Evolutionary conservation across 2,797 vertebrate genomes (phyloP).

Genomic region (Typhlichthys eigenmanni): DNA sequence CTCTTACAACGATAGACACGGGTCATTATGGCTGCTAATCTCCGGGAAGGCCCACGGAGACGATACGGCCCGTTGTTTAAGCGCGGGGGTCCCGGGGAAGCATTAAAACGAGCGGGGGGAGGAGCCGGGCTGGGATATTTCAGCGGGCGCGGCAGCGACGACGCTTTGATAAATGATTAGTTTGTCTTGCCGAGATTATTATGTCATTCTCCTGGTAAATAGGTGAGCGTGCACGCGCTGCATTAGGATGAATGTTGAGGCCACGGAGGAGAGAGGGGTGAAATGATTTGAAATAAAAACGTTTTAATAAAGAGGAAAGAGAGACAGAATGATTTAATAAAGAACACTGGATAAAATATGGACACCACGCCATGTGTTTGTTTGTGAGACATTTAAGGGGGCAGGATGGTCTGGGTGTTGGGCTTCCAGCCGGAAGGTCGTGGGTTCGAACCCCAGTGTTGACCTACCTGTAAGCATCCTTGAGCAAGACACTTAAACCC

Average conservation of each 20-base stretch:
- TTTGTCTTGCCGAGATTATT: conserved; percentile 55
- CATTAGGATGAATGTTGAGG: conserved; percentile 64
- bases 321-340: neutral
- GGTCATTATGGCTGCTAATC: conserved; percentile 14
- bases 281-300: neutral
- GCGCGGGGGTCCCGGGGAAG: neutral
- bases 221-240: conserved; percentile 45
- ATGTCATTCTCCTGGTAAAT: conserved; percentile 71
- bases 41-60: conserved; percentile 1
- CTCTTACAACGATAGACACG: conserved; percentile 36
- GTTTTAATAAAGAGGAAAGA: neutral
- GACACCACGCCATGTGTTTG: too few relatives aligned
- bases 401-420: too few relatives aligned
- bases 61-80: neutral
- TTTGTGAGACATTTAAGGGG: too few relatives aligned
- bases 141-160: neutral
- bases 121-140: neutral
- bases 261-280: conserved; percentile 34
- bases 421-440: too few relatives aligned
- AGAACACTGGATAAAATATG: too few relatives aligned
- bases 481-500: too few relatives aligned
- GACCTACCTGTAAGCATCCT: too few relatives aligned
- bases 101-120: neutral
- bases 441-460: too few relatives aligned
- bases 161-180: conserved; percentile 58